These are phyloP conservation scores for Acanthochromis polyacanthus DNA, from an alignment of 2,113 vertebrate species.

Conservation along the genomic window DNA sequence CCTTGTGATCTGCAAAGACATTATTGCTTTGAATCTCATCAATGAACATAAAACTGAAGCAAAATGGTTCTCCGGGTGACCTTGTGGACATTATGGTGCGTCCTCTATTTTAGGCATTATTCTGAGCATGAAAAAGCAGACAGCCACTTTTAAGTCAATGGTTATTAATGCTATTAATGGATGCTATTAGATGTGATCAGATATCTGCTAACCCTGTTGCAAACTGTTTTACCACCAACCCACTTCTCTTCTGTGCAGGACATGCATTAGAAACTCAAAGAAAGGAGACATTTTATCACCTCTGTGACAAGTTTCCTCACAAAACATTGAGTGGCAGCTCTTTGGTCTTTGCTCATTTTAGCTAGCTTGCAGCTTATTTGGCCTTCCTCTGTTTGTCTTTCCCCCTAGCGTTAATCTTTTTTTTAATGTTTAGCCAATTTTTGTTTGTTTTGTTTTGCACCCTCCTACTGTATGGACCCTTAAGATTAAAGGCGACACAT, in stretches of 20 bases:
- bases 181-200: constrained; percentile 61
- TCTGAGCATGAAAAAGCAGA: constrained; percentile 50
- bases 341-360: background rate
- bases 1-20: constrained; percentile 58
- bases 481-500: constrained; percentile 76
- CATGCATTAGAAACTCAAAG: constrained; percentile 8
- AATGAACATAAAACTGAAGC: constrained; percentile 65
- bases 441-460: constrained; percentile 38
- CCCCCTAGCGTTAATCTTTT: constrained; percentile 28
- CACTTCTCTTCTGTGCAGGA: background rate
- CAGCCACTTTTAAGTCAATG: constrained; percentile 56
- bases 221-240: background rate
- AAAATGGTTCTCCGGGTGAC: constrained; percentile 65
- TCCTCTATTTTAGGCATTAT: constrained; percentile 44
- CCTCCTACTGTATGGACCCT: constrained; percentile 52
- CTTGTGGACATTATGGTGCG: constrained; percentile 46
- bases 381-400: constrained; percentile 8
- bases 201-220: constrained; percentile 44
- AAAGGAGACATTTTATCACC: background rate
- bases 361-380: background rate
- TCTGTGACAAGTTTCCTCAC: background rate
- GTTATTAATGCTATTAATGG: constrained; percentile 72
- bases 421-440: constrained; percentile 14
- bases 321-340: background rate
- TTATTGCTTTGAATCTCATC: constrained; percentile 66